Conservation (phyloP, 2,888 invertebrate species). For the Lasius fuliginosus region DNA sequence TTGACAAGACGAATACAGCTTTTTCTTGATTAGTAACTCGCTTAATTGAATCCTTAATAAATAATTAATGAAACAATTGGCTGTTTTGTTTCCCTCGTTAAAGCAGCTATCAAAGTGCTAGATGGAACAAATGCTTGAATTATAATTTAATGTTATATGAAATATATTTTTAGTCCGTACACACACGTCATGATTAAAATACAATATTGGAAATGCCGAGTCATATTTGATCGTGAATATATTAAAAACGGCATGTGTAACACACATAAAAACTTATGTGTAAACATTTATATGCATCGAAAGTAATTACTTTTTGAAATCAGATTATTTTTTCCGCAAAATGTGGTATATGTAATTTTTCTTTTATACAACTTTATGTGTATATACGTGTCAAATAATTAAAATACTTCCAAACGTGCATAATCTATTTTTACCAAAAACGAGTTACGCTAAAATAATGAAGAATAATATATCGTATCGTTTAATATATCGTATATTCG, state of each 20-base stretch:
- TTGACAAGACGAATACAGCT: constrained; percentile 9
- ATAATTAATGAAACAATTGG: constrained; percentile 30
- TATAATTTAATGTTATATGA: constrained; percentile 20
- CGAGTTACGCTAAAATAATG: constrained; percentile 4
- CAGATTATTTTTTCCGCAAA: constrained; percentile 30
- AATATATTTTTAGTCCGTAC: constrained; percentile 1
- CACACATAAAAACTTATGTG: constrained; percentile 3
- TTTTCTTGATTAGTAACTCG: constrained; percentile 10
- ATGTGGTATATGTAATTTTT: not conserved
- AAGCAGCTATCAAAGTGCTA: not conserved
- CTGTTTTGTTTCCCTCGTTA: constrained; percentile 15
- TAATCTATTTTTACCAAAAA: constrained; percentile 29
- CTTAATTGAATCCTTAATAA: not conserved
- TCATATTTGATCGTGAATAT: constrained; percentile 35
- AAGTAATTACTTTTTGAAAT: constrained; percentile 52
- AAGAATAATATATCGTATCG: constrained; percentile 15
- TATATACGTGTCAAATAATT: constrained; percentile 22
- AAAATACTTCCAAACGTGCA: constrained; percentile 21
- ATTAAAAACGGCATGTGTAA: constrained; percentile 31
- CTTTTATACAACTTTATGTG: constrained; percentile 16
- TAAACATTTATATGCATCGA: constrained; percentile 43
- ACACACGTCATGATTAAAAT: constrained; percentile 22
- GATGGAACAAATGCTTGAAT: constrained; percentile 22
- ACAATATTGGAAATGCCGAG: constrained; percentile 15
- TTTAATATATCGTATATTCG: not conserved